Evolutionary conservation across 2,797 vertebrate species (phyloP).

Genomic region (Sebastes oblongus): DNA sequence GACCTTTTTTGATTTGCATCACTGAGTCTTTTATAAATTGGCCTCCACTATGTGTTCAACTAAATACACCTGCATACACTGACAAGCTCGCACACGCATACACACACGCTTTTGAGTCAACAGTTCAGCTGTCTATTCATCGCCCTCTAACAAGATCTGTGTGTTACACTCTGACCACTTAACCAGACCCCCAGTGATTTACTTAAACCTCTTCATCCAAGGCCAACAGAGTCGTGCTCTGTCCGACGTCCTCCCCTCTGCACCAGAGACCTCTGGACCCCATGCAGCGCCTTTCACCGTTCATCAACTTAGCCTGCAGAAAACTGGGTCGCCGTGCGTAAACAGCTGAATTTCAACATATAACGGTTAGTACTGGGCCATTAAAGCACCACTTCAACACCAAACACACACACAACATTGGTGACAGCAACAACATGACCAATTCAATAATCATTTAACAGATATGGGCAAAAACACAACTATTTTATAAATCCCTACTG

Average conservation of each 20-base stretch:
- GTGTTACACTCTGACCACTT: constrained; percentile 59
- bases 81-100: not conserved
- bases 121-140: constrained; percentile 54
- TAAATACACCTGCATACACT: constrained; percentile 18
- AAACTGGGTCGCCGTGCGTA: not conserved
- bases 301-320: not conserved
- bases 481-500: not conserved
- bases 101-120: not conserved
- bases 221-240: not conserved
- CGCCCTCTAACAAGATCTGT: constrained; percentile 70
- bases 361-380: no score
- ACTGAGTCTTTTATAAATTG: constrained; percentile 62
- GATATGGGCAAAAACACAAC: not conserved
- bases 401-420: not conserved
- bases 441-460: not conserved
- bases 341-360: not conserved
- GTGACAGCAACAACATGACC: not conserved
- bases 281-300: not conserved
- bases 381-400: not conserved
- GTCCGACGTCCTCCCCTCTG: not conserved
- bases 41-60: constrained; percentile 64
- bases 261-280: not conserved
- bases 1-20: constrained; percentile 54
- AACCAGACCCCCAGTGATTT: constrained; percentile 58
- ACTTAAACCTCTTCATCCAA: constrained; percentile 38